Base-by-base conservation (phyloP, 2,797 vertebrate genomes). In the Catamblyrhynchus diadema region DNA sequence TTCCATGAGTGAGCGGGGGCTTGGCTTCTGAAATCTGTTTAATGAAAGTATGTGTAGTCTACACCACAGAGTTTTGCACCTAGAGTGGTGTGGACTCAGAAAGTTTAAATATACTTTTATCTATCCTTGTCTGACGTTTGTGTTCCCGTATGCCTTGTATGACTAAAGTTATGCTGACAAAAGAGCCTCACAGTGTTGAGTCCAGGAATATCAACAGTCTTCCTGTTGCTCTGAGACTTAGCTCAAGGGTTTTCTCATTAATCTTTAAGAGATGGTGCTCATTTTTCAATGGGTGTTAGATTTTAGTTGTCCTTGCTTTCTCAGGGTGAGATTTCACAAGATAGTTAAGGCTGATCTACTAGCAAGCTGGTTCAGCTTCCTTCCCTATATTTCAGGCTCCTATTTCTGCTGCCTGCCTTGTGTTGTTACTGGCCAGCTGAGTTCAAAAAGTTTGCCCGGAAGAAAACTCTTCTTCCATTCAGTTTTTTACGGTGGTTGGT, bases 51-150 rank as follows among this genome's bases (percentile, higher is more conserved):
- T 16, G 14, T 54, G 22, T 47, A 42, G 27, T 25, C 35, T 70
- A 1, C 21, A 32, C 27, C 2, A 0, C 16, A 24, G 11, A 10
- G 33, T 81, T 80, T 80, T 73, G 54, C 25, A 66, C 39, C 48
- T 48, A 17, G 56, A 41, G 47, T 17, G 9, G 3, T 56, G 10
- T 35, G 10, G 30, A 54, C 33, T 90, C 7, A 2, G 32, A 15
- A 77, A 41, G 28, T 47, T 48, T 53, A 71, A 61, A 41, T 64
- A 24, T 3, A 7, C 8, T 35, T 75, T 4, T n/a, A 25, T 67
- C 17, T 62, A 0, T n/a, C 7, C 3, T 2, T 53, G 16, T 30
- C 30, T 62, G 47, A 47, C 0, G 0, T 42, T 17, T 48, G 4
- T 50, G 28, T 81, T 67, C 30, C 37, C 20, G 0, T 11, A 7